Conservation (phyloP, 2,113 vertebrate species). For the Abramis brama region DNA sequence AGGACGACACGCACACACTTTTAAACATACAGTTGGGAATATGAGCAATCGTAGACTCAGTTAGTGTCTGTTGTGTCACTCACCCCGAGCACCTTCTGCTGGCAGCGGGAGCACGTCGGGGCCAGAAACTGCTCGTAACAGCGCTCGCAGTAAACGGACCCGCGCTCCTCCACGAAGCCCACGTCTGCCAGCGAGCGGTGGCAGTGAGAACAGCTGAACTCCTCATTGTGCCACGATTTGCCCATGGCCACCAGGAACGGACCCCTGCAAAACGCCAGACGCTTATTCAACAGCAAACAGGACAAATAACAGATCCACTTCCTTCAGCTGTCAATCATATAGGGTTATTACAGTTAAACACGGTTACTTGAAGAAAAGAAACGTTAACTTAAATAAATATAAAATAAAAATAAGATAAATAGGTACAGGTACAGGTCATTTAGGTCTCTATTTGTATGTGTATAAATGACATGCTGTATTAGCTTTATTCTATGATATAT, state of each 20-base stretch:
- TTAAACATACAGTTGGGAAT: no score
- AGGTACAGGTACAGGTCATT: no score
- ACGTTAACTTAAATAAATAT: no score
- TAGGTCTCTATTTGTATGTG: no score
- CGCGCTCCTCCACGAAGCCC: conserved; percentile 94
- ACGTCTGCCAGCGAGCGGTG: conserved; percentile 86
- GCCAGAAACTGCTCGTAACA: conserved; percentile 97
- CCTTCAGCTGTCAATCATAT: no score
- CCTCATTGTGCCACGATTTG: conserved; percentile 96
- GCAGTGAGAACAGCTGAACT: conserved; percentile 93
- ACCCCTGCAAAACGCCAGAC: conserved; percentile 76
- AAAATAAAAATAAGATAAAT: no score
- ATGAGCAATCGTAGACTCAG: not conserved
- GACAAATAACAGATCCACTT: no score
- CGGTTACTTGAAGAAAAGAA: no score
- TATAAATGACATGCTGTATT: no score
- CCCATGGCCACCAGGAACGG: conserved; percentile 96
- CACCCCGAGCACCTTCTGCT: conserved; percentile 94
- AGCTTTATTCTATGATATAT: no score
- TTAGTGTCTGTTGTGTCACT: conserved; percentile 56
- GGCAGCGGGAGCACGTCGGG: conserved; percentile 87
- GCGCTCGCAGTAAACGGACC: conserved; percentile 85
- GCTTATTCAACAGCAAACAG: not conserved
- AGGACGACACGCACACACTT: no score
- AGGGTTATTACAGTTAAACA: no score